phyloP scores from a whole-genome alignment of 2,888 invertebrate genomes.

The Drosophila mercatorum region DNA sequence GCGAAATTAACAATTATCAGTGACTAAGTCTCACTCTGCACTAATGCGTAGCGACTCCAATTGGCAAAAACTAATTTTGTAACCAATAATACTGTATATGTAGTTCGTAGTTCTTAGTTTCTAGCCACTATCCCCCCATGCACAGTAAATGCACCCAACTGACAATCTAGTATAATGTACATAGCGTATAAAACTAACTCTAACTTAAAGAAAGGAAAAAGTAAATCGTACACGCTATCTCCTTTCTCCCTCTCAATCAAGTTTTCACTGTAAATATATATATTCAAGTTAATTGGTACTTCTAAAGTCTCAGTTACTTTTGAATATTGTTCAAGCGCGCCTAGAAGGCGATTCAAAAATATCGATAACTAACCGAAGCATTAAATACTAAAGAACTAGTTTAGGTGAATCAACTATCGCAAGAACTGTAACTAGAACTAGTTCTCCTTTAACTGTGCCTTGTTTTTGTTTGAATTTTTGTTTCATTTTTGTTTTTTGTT shows the following conservation, averaged over 20 bases:
- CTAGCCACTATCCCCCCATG: background rate
- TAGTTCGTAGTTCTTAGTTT: background rate
- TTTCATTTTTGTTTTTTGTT: conserved; percentile 24
- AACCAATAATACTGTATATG: conserved; percentile 4
- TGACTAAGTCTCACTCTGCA: conserved; percentile 17
- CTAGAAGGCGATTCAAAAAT: background rate
- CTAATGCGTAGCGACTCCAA: conserved; percentile 10
- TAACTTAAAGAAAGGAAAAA: background rate
- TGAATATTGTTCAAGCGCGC: background rate
- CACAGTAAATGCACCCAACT: conserved; percentile 1
- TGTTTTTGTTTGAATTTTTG: conserved; percentile 3
- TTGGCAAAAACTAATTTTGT: conserved; percentile 9
- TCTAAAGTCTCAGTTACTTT: background rate
- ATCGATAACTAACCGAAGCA: conserved; percentile 6
- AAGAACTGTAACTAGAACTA: background rate
- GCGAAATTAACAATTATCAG: conserved; percentile 21
- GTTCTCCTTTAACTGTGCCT: background rate
- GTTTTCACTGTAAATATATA: background rate
- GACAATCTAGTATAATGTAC: background rate
- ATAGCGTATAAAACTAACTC: background rate
- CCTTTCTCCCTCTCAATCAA: background rate
- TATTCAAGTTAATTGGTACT: background rate
- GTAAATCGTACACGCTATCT: background rate
- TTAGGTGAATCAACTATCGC: background rate
- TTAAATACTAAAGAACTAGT: background rate